A percentile compares a stretch with the other conserved stretches of the same genome.
Conservation (phyloP, 2,888 invertebrate genomes). For the Serripes groenlandicus region DNA sequence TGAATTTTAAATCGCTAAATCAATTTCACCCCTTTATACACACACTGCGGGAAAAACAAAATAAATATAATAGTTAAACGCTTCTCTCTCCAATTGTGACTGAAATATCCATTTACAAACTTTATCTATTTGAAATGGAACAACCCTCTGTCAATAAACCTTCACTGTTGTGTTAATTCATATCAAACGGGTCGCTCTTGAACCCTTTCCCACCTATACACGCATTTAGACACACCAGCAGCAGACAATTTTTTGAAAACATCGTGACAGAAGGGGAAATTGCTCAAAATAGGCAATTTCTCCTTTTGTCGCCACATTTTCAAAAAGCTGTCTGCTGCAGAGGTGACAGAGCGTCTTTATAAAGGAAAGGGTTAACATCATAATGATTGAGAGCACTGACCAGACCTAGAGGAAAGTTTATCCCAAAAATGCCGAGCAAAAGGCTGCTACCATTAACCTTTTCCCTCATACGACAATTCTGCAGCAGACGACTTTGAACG, state of each 20-base stretch:
- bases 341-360: no score
- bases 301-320: no score
- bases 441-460: neutral
- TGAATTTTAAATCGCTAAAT: conserved; percentile 33
- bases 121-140: conserved; percentile 6
- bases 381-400: no score
- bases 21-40: conserved; percentile 28
- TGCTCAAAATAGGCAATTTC: no score
- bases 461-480: neutral
- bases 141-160: conserved; percentile 14
- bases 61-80: conserved; percentile 15
- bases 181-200: neutral
- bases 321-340: no score
- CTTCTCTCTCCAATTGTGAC: conserved; percentile 4
- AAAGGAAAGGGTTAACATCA: no score
- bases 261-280: neutral
- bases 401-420: no score
- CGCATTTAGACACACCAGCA: no score
- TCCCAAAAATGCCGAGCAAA: no score
- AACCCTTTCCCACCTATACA: no score
- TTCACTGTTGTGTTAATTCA: neutral
- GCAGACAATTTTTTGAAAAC: no score
- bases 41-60: conserved; percentile 15
- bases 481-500: no score
- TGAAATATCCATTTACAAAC: conserved; percentile 16